Conservation (phyloP, 2,797 vertebrate species). For the Catamblyrhynchus diadema region DNA sequence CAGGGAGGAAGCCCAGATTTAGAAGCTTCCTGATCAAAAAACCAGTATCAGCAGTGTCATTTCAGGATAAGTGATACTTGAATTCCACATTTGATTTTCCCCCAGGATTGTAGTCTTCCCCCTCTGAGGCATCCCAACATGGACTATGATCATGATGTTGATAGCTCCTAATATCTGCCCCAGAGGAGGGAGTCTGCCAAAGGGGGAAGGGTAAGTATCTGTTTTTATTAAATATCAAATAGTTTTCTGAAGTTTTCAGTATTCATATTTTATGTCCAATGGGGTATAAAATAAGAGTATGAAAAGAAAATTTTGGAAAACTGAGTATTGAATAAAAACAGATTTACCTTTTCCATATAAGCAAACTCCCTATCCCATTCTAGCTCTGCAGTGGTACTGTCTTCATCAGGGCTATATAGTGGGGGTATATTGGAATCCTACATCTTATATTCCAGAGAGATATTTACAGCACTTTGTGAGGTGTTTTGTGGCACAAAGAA, state of each 20-base stretch:
- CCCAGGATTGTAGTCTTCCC: conserved; percentile 51
- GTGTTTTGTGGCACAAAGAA: neutral
- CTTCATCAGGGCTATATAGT: neutral
- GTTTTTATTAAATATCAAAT: conserved; percentile 64
- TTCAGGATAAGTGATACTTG: conserved; percentile 6
- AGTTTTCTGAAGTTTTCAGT: conserved; percentile 68
- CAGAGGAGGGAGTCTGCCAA: conserved; percentile 55
- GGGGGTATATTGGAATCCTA: neutral
- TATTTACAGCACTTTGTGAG: neutral
- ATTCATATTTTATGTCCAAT: conserved; percentile 66
- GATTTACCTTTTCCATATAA: conserved; percentile 12
- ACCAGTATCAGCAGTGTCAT: neutral
- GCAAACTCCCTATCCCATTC: conserved; percentile 22
- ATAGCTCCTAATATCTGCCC: conserved; percentile 48
- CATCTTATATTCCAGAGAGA: neutral
- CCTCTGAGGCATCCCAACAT: conserved; percentile 47
- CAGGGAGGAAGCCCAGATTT: neutral
- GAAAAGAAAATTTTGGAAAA: conserved; percentile 69
- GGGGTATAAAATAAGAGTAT: conserved; percentile 70
- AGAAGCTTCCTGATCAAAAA: neutral
- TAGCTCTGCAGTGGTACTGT: neutral
- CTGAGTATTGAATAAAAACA: conserved; percentile 67
- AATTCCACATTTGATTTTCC: conserved; percentile 43
- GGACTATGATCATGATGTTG: conserved; percentile 36
- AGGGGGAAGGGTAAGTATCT: conserved; percentile 58